Evolutionary conservation across 2,888 invertebrate species (phyloP), one percentile per base, ranked within the genome.

Genomic region (Anarsia innoxiella): DNA sequence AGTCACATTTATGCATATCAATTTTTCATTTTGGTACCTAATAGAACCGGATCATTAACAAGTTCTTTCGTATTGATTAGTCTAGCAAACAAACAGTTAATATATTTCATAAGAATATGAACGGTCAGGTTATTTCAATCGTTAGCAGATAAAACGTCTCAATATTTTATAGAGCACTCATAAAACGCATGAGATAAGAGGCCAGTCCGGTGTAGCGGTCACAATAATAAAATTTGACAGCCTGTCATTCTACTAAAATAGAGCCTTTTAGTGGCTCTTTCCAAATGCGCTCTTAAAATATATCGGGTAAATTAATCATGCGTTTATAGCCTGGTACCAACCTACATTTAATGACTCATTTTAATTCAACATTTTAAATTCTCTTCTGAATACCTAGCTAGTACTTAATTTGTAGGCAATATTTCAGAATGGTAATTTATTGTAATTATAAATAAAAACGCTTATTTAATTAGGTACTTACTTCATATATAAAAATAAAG

Each of bases 101-200:
- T 59, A 57, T 69, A 68, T 75, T 73, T 76, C 73, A 79, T 77
- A 71, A 66, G 65, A 72, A 69, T 74, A 77, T 78, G 71, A 76
- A 68, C 67, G 61, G 59, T 51, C 56, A 56, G 65, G 59, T 66
- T 59, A 64, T 70, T 74, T 70, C 59, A 69, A 78, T 73, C 71
- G 63, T 69, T 72, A 66, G 60, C 49, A 68, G 72, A 75, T 79
- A 76, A 76, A 73, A 70, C 56, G 64, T 62, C 59, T 58, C 66
- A 75, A 71, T 72, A 66, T 72, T 76, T 82, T 79, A 82, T 79
- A 71, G 75, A 74, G 61, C 69, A 66, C 53, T 66, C 68, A 66
- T 80, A 78, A 80, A 80, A 70, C 58, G 43, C 49, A 62, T 61
- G 48, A 48, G 66, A 69, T 72, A 71, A 66, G 55, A 31, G 12